These are phyloP conservation scores for Neotoxoptera formosana DNA, from an alignment of 1,140 invertebrate genomes.

Conservation along the genomic window DNA sequence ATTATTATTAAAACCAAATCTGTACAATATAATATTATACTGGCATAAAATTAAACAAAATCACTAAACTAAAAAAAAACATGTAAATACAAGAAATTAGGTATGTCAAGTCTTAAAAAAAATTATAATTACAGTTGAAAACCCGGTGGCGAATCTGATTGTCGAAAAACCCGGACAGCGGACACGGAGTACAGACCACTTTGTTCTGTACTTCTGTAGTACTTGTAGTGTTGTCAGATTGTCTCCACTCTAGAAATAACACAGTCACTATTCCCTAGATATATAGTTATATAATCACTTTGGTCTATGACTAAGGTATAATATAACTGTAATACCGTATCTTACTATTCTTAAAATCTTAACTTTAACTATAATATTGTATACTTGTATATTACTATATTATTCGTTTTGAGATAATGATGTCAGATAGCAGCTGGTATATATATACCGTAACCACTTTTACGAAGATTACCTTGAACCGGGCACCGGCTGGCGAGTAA, in stretches of 20 bases:
- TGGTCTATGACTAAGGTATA: background rate
- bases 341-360: too few relatives aligned
- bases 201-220: too few relatives aligned
- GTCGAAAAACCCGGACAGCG: background rate
- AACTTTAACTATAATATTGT: too few relatives aligned
- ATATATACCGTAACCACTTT: background rate
- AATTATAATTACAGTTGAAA: constrained; percentile 5
- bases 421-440: background rate
- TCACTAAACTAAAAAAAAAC: background rate
- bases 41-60: background rate
- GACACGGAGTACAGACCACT: background rate
- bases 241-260: background rate
- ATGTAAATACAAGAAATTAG: background rate
- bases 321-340: too few relatives aligned
- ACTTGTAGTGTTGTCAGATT: background rate
- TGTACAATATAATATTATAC: background rate
- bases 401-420: background rate
- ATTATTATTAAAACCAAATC: background rate
- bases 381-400: too few relatives aligned
- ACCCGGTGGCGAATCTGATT: background rate
- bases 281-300: background rate
- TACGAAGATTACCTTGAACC: background rate
- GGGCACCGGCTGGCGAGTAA: background rate
- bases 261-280: background rate
- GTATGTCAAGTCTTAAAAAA: background rate